Base-by-base conservation (phyloP, 2,888 invertebrate species). In the Willowsia nigromaculata region DNA sequence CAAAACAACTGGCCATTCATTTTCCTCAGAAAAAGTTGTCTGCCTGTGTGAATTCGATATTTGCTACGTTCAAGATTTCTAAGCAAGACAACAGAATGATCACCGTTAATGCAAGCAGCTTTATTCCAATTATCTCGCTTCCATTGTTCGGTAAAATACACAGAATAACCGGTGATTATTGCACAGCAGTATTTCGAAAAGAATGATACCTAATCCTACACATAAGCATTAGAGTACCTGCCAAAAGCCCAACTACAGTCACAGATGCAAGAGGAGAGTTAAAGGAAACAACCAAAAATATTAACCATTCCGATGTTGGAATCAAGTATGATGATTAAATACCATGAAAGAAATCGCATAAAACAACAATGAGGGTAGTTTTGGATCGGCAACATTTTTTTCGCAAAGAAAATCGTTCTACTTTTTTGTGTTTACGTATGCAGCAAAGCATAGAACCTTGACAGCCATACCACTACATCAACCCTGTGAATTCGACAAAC, bases 101-200 rank as follows among this genome's bases (percentile, higher is more conserved):
- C 68, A 87, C 87, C 80, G 87, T 87, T 87, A 87, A 1, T 18
- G 56, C 80, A 80, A 40, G 40, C 74, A 74, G 25, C 27, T 74
- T 50, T 47, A 74, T 74, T 74, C 74, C 74, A 74, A 74, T 74
- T 74, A 74, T 50, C 74, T 74, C n/a, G 47, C 30, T 74, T 47
- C 74, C 47, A 74, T 47, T 74, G 74, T 74, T 47, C 50, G 47
- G 74, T 74, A 74, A 74, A 74, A 47, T 18, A 15, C n/a, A 74
- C 5, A 71, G 25, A 43, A 40, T 13, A 68, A 68, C 37, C 43
- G 71, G 71, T 25, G 43, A 43, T 71, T 43, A 40, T 22, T 11
- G 15, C 43, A 43, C 25, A 71, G 71, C 43, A 71, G 13, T 37
- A n/a, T 68, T 37, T 37, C 7, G 18, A 62, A 37, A 37, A 65